phyloP scores from a whole-genome alignment of 2,797 vertebrate species.

The Anguilla megastoma region DNA sequence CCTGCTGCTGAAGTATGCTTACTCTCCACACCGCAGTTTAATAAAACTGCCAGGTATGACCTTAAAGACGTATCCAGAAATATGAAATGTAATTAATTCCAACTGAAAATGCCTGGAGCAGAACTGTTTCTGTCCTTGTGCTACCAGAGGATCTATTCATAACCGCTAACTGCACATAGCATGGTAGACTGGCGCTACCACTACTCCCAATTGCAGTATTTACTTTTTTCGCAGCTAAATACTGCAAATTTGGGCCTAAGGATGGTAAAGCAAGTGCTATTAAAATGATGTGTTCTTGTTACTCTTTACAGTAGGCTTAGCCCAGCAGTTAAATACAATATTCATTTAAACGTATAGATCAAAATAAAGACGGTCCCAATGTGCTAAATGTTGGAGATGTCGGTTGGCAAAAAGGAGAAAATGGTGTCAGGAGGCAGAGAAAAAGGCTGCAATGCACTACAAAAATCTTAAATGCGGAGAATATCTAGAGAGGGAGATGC shows the following conservation, averaged over 20 bases:
- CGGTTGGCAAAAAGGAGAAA: background rate
- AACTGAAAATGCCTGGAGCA: background rate
- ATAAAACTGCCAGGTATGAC: background rate
- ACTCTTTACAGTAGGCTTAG: background rate
- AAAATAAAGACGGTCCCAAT: background rate
- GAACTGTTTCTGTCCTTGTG: background rate
- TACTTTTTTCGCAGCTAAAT: background rate
- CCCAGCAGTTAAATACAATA: background rate
- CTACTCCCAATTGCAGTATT: background rate
- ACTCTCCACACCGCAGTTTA: background rate
- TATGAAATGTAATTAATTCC: background rate
- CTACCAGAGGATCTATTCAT: background rate
- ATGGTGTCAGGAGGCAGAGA: background rate
- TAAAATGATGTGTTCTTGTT: background rate
- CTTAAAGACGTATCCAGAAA: background rate
- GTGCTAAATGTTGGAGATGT: background rate
- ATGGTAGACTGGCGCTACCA: background rate
- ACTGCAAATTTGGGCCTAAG: background rate
- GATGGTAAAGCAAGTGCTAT: background rate
- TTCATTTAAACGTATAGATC: background rate
- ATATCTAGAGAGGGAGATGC: background rate
- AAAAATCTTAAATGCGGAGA: background rate
- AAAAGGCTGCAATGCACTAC: background rate
- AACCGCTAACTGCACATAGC: background rate
- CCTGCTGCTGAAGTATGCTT: background rate